Conservation (phyloP, 2,113 vertebrate genomes). For the Pelvicachromis taeniatus region DNA sequence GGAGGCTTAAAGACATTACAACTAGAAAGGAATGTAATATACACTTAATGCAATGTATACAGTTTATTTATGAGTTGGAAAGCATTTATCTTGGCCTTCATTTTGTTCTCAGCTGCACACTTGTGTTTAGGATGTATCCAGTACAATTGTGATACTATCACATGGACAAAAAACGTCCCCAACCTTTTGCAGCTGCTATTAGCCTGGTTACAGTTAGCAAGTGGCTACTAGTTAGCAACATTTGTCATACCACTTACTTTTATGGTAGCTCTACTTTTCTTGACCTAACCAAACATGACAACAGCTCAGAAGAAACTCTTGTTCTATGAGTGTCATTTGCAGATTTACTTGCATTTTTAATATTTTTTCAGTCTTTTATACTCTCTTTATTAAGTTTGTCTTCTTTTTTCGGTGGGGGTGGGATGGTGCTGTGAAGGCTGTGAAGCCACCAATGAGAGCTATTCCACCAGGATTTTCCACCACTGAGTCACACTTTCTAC, state of each 20-base stretch:
- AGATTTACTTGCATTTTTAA: background rate
- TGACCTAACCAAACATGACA: background rate
- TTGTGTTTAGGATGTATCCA: no score
- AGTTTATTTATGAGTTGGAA: background rate
- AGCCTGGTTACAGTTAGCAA: background rate
- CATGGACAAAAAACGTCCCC: background rate
- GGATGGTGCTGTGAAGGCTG: background rate
- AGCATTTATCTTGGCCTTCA: background rate
- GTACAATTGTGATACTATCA: background rate
- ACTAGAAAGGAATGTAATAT: background rate
- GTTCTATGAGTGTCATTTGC: background rate
- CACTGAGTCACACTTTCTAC: background rate
- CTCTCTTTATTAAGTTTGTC: background rate
- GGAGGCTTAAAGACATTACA: background rate
- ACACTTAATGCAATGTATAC: background rate
- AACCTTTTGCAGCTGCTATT: background rate
- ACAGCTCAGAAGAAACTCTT: background rate
- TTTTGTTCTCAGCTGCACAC: background rate
- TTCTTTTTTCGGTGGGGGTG: background rate
- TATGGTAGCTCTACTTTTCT: background rate
- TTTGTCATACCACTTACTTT: background rate
- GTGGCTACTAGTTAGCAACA: background rate
- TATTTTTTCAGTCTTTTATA: background rate
- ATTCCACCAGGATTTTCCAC: background rate
- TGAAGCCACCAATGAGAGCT: background rate